Base-by-base conservation (phyloP, 2,113 vertebrate species). In the Oncorhynchus masou region DNA sequence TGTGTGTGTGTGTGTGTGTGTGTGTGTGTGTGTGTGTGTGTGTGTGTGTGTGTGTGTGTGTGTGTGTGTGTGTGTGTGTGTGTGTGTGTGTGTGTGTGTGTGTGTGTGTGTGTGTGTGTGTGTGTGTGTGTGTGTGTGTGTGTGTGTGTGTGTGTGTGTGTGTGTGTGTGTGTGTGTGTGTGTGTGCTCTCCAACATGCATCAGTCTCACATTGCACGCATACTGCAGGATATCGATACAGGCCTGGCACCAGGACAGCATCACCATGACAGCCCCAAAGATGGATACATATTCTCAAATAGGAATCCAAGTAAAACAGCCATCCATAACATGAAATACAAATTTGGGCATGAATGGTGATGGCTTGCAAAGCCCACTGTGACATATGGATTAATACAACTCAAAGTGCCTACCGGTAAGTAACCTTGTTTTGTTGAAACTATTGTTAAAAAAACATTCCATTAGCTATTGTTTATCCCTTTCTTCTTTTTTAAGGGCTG, bases 51-150 rank as follows among this genome's bases (percentile, higher is more conserved):
- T 74, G 67, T 79, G 77, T 74, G 34, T 11, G 39, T 45, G 67
- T 79, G 77, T 74, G 67, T 79, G 77, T 74, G 67, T 79, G 77
- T 74, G 67, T 79, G 77, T 74, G 67, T 79, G 77, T 74, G 67
- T 79, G 77, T 74, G 68, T 79, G 77, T 74, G 67, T 79, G 77
- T 74, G 67, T 79, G 77, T 74, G 34, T 39, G 34, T 45, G 39
- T 45, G 68, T 79, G 77, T 74, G 48, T 34, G 67, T 79, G 77
- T 74, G 59, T 74, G 67, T 79, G 77, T 74, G 67, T 79, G 77
- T 74, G 67, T 79, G 77, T 74, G 67, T 79, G 77, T 74, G 67
- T 79, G 77, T 74, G 31, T 31, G 34, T 11, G 39, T 45, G 67
- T 79, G 77, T 74, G 67, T 79, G 77, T 74, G 67, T 79, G 77